Evolutionary conservation across 2,888 invertebrate genomes (phyloP), one percentile per base, ranked within the genome.

Genomic region (Brachypalpus laphriformis): DNA sequence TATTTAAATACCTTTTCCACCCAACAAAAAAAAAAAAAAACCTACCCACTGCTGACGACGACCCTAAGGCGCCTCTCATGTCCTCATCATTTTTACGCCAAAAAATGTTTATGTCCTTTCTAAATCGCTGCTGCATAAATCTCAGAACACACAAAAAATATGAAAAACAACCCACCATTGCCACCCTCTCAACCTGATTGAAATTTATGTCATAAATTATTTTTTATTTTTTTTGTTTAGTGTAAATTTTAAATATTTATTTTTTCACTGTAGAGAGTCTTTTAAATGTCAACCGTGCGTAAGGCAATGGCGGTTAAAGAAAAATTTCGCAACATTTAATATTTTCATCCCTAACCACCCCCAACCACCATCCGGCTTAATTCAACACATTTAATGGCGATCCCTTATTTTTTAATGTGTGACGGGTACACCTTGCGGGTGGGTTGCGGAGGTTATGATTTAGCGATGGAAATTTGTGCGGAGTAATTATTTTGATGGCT

Each of bases 161-260:
- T 56, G 45, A 78, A 77, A 77, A 54, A 61, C 61, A 54, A 37
- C 37, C 47, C 56, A 14, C 70, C 56, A 9, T 14, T 28, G 2
- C 40, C 34, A 8, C 37, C 11, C 61, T 2, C 51, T 59, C 20
- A 66, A 1, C 40, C 40, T 40, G 78, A 77, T 77, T 82, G 71
- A 82, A 82, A 72, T 72, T 77, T 66, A n/a, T 82, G 51, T 68
- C 77, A 78, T 82, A 72, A 78, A 82, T 82, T 78, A 71, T 65
- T 71, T 45, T 71, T 45, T 42, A 11, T 31, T 34, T 34, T 34
- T 34, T 34, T 34, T 34, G 8, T 65, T 11, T 6, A 28, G 37
- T 40, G 20, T 37, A 72, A 65, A 40, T 68, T 45, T 80, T 66
- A 74, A 82, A 76, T 77, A 71, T 77, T 78, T 77, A 59, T 66